Conservation (phyloP, 2,113 vertebrate genomes). For the Spea multiplicata region DNA sequence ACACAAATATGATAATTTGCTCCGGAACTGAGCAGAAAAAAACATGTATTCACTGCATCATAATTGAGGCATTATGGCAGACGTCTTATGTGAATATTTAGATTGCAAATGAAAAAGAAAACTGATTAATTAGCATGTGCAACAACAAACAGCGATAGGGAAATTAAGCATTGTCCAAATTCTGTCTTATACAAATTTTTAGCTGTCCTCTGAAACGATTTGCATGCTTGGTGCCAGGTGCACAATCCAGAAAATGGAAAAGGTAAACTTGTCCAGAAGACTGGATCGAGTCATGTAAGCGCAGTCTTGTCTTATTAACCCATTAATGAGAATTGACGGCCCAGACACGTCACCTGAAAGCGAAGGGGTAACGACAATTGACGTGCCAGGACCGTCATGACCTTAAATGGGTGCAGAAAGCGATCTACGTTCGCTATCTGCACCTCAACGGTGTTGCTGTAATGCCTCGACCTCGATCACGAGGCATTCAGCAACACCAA, state of each 20-base stretch:
- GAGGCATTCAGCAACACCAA: too few species aligned
- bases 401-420: too few species aligned
- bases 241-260: constrained; percentile 43
- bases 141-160: not conserved
- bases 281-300: constrained; percentile 9
- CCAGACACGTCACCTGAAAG: too few species aligned
- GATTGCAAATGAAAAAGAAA: constrained; percentile 26
- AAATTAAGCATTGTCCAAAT: constrained; percentile 26
- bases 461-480: too few species aligned
- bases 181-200: constrained; percentile 37
- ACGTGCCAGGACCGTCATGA: too few species aligned
- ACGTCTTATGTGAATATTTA: not conserved
- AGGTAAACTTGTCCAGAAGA: constrained; percentile 19
- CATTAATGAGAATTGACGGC: too few species aligned
- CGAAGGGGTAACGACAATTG: too few species aligned
- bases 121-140: constrained; percentile 10
- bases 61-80: not conserved
- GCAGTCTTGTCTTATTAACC: constrained; percentile 25
- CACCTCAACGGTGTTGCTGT: too few species aligned
- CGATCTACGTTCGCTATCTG: too few species aligned
- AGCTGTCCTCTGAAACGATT: constrained; percentile 26
- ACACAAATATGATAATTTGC: not conserved
- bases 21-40: not conserved
- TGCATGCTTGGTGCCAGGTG: constrained; percentile 21
- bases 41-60: constrained; percentile 1